Percentiles rank a stretch among this genome's conserved stretches.
Conservation (phyloP, 2,888 invertebrate genomes). For the Plagodis pulveraria region DNA sequence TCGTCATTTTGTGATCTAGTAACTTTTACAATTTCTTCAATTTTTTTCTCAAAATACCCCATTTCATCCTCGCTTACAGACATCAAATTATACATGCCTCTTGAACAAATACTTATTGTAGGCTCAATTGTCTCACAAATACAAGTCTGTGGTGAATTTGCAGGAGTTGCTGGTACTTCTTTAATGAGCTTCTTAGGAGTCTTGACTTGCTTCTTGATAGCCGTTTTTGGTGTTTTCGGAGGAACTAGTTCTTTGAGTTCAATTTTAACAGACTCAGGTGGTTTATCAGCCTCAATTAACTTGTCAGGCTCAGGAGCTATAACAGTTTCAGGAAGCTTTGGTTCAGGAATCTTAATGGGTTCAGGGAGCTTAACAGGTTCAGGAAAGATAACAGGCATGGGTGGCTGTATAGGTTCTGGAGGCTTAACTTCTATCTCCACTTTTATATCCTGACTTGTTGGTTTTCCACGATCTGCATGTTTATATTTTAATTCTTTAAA, state of each 20-base stretch:
- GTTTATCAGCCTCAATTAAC: too few species aligned
- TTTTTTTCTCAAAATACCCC: constrained; percentile 47
- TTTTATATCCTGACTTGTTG: constrained; percentile 1
- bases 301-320: too few species aligned
- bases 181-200: too few species aligned
- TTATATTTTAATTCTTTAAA: constrained; percentile 41
- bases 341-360: not conserved
- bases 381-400: not conserved
- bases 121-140: not conserved
- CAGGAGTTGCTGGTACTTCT: too few species aligned
- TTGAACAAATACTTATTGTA: not conserved
- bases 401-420: too few species aligned
- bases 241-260: too few species aligned
- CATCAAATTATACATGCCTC: too few species aligned
- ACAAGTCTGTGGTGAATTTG: not conserved
- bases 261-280: too few species aligned
- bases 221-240: too few species aligned
- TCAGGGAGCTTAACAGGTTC: not conserved
- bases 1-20: constrained; percentile 47
- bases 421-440: too few species aligned
- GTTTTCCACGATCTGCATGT: not conserved
- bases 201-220: too few species aligned
- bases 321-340: too few species aligned
- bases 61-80: constrained; percentile 12
- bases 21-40: constrained; percentile 54